These are phyloP conservation scores for Troglohyphantes excavatus DNA, from an alignment of 2,888 invertebrate species.

Conservation along the genomic window DNA sequence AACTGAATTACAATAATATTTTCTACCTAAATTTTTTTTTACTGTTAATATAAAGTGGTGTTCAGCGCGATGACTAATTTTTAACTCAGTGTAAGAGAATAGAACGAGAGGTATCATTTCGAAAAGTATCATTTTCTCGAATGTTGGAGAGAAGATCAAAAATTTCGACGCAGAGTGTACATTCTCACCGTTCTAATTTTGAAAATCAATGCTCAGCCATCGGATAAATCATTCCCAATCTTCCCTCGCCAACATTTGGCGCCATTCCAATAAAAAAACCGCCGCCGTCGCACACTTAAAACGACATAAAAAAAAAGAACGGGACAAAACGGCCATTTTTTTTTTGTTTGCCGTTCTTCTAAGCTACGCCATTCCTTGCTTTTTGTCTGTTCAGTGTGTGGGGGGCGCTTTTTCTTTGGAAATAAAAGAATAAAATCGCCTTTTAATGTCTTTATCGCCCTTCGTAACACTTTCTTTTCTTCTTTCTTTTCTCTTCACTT, in stretches of 20 bases:
- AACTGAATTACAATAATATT: too few relatives aligned
- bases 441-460: slow-evolving; percentile 9
- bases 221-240: background rate
- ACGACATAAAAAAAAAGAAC: background rate
- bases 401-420: background rate
- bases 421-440: background rate
- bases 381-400: too few relatives aligned
- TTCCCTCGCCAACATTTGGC: background rate
- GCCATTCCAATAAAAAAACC: background rate
- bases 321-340: background rate
- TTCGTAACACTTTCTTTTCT: background rate
- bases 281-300: background rate
- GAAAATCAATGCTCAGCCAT: slow-evolving; percentile 1
- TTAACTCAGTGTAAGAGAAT: too few relatives aligned
- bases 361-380: background rate
- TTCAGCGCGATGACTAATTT: too few relatives aligned
- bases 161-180: background rate
- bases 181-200: background rate
- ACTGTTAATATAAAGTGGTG: too few relatives aligned
- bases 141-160: background rate
- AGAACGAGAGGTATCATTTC: too few relatives aligned
- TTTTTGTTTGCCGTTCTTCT: background rate
- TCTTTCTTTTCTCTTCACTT: background rate
- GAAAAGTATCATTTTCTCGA: too few relatives aligned
- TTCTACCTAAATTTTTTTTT: too few relatives aligned